Evolutionary conservation across 2,797 vertebrate genomes (phyloP), one percentile per base, ranked within the genome.

Genomic region (Pseudochaenichthys georgianus): DNA sequence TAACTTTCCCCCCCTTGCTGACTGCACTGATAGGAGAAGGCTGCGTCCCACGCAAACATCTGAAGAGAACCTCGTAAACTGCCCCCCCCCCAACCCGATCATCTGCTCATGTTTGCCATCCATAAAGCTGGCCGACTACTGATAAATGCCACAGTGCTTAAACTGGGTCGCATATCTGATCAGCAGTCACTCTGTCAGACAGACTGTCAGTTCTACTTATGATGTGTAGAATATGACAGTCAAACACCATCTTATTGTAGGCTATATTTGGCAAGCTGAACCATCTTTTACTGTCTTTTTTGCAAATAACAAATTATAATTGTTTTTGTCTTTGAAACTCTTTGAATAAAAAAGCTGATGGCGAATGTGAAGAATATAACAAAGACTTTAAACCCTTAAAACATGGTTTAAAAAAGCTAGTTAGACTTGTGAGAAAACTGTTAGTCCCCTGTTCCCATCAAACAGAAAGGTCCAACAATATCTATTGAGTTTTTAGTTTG

Each of bases 111-210:
- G 83, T 87, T 82, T 84, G 77, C 66, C 81, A 83, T 89, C 83
- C 83, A 78, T 89, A 90, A 90, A 90, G 71, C 87, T 87, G 80
- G 83, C 73, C 41, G 38, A 64, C 78, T 76, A 61, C 92, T 88
- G 93, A 93, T 92, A 93, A 92, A 87, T 64, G 70, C 78, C 66
- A 72, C 78, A 77, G 69, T 48, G 70, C 80, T 76, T 79, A 81
- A 85, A 83, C 61, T 61, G 78, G 67, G 34, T 47, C 11, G 42
- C 82, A 88, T 92, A 93, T 93, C 92, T 88, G 88, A 90, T 89
- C 4, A 21, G 48, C 86, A 85, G 82, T 89, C 84, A 78, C 52
- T 81, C 81, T 31, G 69, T 84, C 80, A 85, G 60, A 53, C 48
- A n/a, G 73, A 19, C 42, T 79, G 77, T 88, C 81, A 79, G 60